Evolutionary conservation across 2,797 vertebrate species (phyloP), one percentile per base, ranked within the genome.

Genomic region (Tangara arthus): DNA sequence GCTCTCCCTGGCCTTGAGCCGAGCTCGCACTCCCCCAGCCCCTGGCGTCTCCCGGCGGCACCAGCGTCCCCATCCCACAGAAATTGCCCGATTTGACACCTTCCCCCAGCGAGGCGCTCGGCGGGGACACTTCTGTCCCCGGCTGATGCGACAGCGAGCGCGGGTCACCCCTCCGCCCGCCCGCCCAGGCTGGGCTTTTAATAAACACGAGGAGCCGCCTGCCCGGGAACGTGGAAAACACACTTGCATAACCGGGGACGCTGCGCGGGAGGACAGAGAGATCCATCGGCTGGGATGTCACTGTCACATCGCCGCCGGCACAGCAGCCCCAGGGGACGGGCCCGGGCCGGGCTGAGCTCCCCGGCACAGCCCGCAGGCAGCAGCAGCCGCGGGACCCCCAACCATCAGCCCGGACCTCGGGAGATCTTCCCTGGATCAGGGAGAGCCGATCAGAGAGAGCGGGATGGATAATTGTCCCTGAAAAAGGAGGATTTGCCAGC

Each of bases 211-310:
- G 46, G 46, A 69, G 64, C 86, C 13, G 78, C 75, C 75, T 0
- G 42, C 86, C 90, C 35, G 2, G 76, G 17, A 70, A 9, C 35
- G 4, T 4, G 60, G 56, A 39, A 88, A 90, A 42, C 71, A 19
- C 79, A 8, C 90, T 91, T 90, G 90, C 94, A 63, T 92, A 94
- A 88, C 68, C 28, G 7, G 86, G 82, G 63, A 60, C 28, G 23
- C 7, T 18, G 21, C 15, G 11, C n/a, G 2, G 18, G 30, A n/a
- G 93, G 82, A 81, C 64, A 53, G 82, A 75, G 69, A 49, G 41
- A 70, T 2, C 14, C 76, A 13, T 3, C 3, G 27, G 75, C 60
- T 1, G 39, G 50, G 75, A 79, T 17, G 82, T 12, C 30, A 0
- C 2, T 35, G 42, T 24, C 34, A 52, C 69, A 50, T 11, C 0